Evolutionary conservation across 2,113 vertebrate species (phyloP).

Genomic region (Uria aalge): DNA sequence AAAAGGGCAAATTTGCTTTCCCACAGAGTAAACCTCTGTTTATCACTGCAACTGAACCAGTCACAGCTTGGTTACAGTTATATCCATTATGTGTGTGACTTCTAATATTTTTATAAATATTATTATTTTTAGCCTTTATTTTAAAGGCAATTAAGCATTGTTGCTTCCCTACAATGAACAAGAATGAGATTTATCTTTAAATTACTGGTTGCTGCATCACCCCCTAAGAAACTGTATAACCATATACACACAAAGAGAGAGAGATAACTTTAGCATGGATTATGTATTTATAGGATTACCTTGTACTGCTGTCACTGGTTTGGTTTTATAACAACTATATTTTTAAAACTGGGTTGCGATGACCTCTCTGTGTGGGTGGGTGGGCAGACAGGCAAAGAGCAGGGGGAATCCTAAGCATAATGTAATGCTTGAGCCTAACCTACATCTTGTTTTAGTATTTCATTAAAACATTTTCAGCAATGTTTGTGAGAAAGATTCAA

Average conservation of each 20-base stretch:
- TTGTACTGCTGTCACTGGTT: neutral
- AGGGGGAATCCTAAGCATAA: neutral
- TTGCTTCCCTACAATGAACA: neutral
- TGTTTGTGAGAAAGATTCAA: neutral
- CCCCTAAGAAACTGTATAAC: neutral
- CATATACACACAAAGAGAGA: neutral
- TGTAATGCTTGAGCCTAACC: neutral
- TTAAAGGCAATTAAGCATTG: neutral
- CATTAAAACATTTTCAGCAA: neutral
- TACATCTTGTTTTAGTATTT: neutral
- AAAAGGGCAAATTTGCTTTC: neutral
- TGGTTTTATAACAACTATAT: conserved; percentile 20
- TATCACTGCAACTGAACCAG: neutral
- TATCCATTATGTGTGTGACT: neutral
- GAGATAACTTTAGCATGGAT: neutral
- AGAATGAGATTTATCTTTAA: neutral
- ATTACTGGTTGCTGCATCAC: neutral
- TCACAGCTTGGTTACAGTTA: neutral
- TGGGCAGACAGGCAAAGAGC: neutral
- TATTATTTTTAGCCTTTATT: neutral
- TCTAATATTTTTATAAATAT: neutral
- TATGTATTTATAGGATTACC: conserved; percentile 44
- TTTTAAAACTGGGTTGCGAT: conserved; percentile 28
- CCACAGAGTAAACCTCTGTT: neutral
- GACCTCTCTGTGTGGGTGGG: neutral